Conservation (phyloP, 2,888 invertebrate species). For the Sphecodes monilicornis region DNA sequence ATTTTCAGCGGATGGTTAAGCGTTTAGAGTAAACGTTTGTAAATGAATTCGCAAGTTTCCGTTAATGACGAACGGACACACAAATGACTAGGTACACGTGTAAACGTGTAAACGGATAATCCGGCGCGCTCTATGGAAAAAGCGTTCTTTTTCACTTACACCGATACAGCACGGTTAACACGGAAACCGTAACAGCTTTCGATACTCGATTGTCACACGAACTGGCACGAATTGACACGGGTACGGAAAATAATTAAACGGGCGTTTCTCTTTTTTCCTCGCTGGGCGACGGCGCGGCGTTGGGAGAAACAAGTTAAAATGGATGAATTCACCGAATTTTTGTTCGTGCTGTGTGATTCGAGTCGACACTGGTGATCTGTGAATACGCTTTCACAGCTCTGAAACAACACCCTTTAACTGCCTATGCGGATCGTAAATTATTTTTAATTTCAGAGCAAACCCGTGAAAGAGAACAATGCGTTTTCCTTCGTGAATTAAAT, state of each 20-base stretch:
- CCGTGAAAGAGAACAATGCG: background rate
- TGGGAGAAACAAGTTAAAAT: constrained; percentile 42
- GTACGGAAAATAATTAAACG: constrained; percentile 57
- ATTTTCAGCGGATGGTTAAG: background rate
- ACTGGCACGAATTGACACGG: constrained; percentile 41
- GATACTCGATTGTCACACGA: constrained; percentile 40
- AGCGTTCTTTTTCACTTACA: constrained; percentile 10
- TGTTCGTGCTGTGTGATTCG: constrained; percentile 34
- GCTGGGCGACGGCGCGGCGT: constrained; percentile 3
- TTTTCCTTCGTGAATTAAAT: constrained; percentile 7
- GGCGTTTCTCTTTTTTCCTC: constrained; percentile 26
- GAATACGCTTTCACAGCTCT: constrained; percentile 29
- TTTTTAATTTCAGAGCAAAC: constrained; percentile 33
- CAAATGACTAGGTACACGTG: background rate
- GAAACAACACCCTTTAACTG: constrained; percentile 39
- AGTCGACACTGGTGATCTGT: constrained; percentile 38
- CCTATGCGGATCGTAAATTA: constrained; percentile 32
- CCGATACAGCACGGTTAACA: constrained; percentile 31
- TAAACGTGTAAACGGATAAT: constrained; percentile 12
- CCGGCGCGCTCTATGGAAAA: background rate
- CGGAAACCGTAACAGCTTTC: constrained; percentile 34
- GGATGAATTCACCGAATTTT: constrained; percentile 46
- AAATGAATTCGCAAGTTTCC: constrained; percentile 1
- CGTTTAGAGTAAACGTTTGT: background rate
- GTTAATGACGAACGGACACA: background rate